phyloP scores from a whole-genome alignment of 2,888 invertebrate species.

The Volucella bombylans region DNA sequence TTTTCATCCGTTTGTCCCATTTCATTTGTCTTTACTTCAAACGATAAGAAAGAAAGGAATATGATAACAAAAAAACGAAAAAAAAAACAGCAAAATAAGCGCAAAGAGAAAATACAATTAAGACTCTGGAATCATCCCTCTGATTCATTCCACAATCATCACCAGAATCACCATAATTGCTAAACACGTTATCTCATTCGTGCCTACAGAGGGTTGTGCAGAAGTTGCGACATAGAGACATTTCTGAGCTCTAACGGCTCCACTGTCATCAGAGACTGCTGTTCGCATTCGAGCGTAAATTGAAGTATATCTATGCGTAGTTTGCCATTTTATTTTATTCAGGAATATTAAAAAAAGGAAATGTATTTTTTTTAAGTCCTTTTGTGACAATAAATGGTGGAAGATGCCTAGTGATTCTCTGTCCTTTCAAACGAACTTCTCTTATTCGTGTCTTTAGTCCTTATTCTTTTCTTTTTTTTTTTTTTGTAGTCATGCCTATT shows the following conservation, averaged over 20 bases:
- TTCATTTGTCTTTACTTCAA: no score
- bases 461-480: no score
- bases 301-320: conserved; percentile 1
- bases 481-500: no score
- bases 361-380: conserved; percentile 5
- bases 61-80: neutral
- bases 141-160: conserved; percentile 3
- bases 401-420: conserved; percentile 20
- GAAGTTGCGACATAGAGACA: neutral
- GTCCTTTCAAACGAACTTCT: no score
- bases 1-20: no score
- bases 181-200: conserved; percentile 36
- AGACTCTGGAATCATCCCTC: neutral
- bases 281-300: conserved; percentile 16
- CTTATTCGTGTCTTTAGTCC: no score
- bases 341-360: no score
- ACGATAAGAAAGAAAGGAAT: no score
- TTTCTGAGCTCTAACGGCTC: no score
- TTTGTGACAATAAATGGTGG: conserved; percentile 26
- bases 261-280: conserved; percentile 10
- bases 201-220: neutral
- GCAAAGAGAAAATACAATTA: conserved; percentile 28
- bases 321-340: no score
- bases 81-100: conserved; percentile 20
- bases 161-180: conserved; percentile 20